Base-by-base conservation (phyloP, 2,113 vertebrate genomes). In the Salminus brasiliensis region DNA sequence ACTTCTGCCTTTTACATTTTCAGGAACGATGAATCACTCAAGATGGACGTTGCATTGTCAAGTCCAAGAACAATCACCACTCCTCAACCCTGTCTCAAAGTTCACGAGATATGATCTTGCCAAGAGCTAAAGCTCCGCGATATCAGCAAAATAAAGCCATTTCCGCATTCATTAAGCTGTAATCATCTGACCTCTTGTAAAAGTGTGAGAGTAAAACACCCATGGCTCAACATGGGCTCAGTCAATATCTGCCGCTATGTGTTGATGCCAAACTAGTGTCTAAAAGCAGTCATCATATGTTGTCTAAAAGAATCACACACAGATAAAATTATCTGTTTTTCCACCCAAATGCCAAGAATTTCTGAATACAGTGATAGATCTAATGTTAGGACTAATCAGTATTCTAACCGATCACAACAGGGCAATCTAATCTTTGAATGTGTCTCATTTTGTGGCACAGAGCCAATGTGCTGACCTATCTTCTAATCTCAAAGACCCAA, bases 101-200 rank as follows among this genome's bases (percentile, higher is more conserved):
- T 77, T 82, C 47, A 82, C 10, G 53, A 59, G 68, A 77, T 72
- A 82, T 72, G 39, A 65, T 25, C 45, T 39, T 75, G 72, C 59
- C 25, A 74, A 72, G 23, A 34, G 32, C 30, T 7, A 39, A 62
- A 49, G 27, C 66, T 2, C 25, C 43, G 23, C 23, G 18, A 5
- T 63, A 43, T 71, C 18, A 57, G 45, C 5, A 9, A 4, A n/a
- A 77, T 32, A 6, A 57, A 47, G 25, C 1, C 1, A 45, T 72
- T 12, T 27, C 29, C 1, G 0, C 47, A 69, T 72, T 70, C 21
- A 72, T 72, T 71, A 57, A 30, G 25, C 41, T 65, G 21, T 27
- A 16, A 66, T 66, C 63, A 10, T 66, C 13, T 18, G n/a, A 45
- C 45, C 29, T 36, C 13, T 72, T 27, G 29, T 16, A 47, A 71